Evolutionary conservation across 1,140 invertebrate species (phyloP).

Genomic region (Drosophila yakuba): DNA sequence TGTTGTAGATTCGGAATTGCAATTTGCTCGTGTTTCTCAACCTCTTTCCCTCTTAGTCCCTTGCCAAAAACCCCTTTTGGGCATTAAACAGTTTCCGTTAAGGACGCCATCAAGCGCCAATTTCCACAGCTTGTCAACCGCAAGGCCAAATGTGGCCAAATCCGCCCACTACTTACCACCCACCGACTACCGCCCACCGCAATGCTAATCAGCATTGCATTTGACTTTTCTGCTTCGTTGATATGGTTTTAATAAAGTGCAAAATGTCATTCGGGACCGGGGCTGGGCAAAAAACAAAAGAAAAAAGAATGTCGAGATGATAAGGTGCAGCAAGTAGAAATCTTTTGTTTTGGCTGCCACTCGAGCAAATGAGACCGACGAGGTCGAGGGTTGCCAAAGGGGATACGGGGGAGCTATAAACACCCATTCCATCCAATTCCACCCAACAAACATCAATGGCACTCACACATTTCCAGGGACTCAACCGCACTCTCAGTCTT

Average conservation of each 20-base stretch:
- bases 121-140: slow-evolving; percentile 68
- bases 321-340: slow-evolving; percentile 65
- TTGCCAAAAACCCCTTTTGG: slow-evolving; percentile 2
- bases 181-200: background rate
- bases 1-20: background rate
- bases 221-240: slow-evolving; percentile 79
- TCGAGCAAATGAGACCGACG: slow-evolving; percentile 73
- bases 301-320: background rate
- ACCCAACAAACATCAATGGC: slow-evolving; percentile 52
- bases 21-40: background rate
- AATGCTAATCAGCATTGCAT: slow-evolving; percentile 71
- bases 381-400: slow-evolving; percentile 15
- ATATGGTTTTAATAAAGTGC: slow-evolving; percentile 80
- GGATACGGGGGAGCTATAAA: slow-evolving; percentile 13
- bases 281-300: background rate
- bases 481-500: slow-evolving; percentile 8
- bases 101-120: slow-evolving; percentile 51
- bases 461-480: slow-evolving; percentile 43
- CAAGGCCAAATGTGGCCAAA: slow-evolving; percentile 33
- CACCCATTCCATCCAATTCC: slow-evolving; percentile 22
- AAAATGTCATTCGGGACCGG: slow-evolving; percentile 50
- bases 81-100: slow-evolving; percentile 19
- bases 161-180: background rate
- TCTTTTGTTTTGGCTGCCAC: slow-evolving; percentile 74
- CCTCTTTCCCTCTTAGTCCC: background rate